Percentiles rank a stretch among this genome's conserved stretches.
Evolutionary conservation across 1,140 invertebrate species (phyloP).

Genomic region (Manduca sexta): DNA sequence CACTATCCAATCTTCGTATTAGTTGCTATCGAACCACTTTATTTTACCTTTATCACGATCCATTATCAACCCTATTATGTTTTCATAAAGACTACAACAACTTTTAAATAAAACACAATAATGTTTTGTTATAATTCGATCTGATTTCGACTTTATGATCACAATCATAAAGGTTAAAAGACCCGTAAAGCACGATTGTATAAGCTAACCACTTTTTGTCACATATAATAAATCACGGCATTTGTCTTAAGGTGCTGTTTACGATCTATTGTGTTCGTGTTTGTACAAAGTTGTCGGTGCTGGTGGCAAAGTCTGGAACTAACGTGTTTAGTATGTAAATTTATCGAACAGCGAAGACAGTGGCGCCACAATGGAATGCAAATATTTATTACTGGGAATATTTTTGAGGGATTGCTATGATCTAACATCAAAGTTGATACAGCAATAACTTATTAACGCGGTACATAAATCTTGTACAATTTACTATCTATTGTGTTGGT

Average conservation of each 20-base stretch:
- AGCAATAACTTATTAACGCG: too few species aligned
- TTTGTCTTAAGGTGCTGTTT: slow-evolving; percentile 49
- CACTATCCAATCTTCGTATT: slow-evolving; percentile 19
- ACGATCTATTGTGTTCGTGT: slow-evolving; percentile 36
- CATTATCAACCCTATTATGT: neutral
- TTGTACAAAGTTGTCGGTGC: too few species aligned
- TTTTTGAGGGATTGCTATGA: too few species aligned
- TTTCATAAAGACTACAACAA: neutral
- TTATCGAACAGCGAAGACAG: neutral
- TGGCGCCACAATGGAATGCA: neutral
- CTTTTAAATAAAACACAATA: too few species aligned
- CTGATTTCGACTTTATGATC: slow-evolving; percentile 9
- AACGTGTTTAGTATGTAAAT: too few species aligned
- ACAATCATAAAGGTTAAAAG: slow-evolving; percentile 8
- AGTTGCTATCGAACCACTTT: neutral
- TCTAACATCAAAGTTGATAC: too few species aligned
- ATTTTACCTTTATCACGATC: neutral
- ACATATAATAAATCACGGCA: slow-evolving; percentile 40
- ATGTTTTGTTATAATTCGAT: too few species aligned
- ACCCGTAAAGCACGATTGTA: neutral
- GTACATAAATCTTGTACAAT: too few species aligned
- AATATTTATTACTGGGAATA: too few species aligned
- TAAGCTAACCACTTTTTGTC: slow-evolving; percentile 11
- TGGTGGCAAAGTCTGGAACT: too few species aligned
- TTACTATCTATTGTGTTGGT: too few species aligned